Percentiles rank a stretch among this genome's conserved stretches.
Evolutionary conservation across 2,888 invertebrate species (phyloP).

Genomic region (Gymnoscelis rufifasciata): DNA sequence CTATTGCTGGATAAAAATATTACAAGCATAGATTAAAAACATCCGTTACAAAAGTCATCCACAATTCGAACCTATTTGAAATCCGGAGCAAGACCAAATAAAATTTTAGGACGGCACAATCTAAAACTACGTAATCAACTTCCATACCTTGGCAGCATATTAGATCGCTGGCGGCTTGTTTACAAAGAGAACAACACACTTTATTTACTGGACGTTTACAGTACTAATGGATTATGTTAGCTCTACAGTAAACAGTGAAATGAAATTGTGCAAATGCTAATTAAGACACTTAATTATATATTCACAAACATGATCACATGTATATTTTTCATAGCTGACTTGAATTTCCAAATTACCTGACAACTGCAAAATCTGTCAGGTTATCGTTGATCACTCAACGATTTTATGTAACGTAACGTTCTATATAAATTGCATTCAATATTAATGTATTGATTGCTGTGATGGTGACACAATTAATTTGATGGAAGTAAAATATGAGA

Average conservation of each 20-base stretch:
- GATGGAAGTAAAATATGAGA: too few species aligned
- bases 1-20: too few species aligned
- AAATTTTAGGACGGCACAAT: conserved; percentile 28
- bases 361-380: background rate
- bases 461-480: too few species aligned
- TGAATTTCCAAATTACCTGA: conserved; percentile 9
- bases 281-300: too few species aligned
- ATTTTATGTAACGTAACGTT: too few species aligned
- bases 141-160: conserved; percentile 79
- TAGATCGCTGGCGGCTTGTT: conserved; percentile 75
- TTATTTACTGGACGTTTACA: conserved; percentile 31
- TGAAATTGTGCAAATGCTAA: conserved; percentile 17
- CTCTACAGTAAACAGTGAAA: conserved; percentile 15
- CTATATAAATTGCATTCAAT: too few species aligned
- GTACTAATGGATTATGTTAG: conserved; percentile 23
- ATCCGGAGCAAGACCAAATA: conserved; percentile 20
- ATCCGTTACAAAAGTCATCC: conserved; percentile 4
- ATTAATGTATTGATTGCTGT: too few species aligned
- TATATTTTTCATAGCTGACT: conserved; percentile 5
- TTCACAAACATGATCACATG: conserved; percentile 5
- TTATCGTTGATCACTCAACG: too few species aligned
- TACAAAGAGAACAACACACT: conserved; percentile 65
- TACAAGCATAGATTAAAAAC: conserved; percentile 3
- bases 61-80: conserved; percentile 23
- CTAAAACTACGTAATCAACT: conserved; percentile 26